These are phyloP conservation scores for Tryphoninae sp. DNA, from an alignment of 2,888 invertebrate species.

Conservation along the genomic window DNA sequence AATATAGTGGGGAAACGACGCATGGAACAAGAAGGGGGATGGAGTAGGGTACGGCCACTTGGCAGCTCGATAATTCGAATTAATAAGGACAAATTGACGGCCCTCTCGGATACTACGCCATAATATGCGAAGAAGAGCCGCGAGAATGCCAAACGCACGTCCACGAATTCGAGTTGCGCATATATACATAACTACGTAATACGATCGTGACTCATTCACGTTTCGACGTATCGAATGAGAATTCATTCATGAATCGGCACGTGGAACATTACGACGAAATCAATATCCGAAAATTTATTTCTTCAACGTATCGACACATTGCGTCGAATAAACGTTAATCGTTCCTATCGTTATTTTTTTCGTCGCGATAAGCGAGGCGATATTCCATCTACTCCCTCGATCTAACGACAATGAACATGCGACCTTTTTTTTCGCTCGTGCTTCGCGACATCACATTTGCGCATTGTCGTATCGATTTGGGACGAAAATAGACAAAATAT, in stretches of 20 bases:
- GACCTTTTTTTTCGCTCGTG: not conserved
- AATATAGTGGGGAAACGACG: slow-evolving; percentile 8
- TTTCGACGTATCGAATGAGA: slow-evolving; percentile 26
- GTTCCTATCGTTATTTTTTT: not conserved
- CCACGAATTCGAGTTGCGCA: slow-evolving; percentile 39
- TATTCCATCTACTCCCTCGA: not conserved
- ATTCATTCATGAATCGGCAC: slow-evolving; percentile 51
- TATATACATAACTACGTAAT: not conserved
- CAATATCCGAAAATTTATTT: slow-evolving; percentile 19
- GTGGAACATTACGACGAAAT: slow-evolving; percentile 3
- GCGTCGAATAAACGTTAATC: not conserved
- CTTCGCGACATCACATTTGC: not conserved
- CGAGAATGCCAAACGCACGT: slow-evolving; percentile 56
- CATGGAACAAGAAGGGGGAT: slow-evolving; percentile 16
- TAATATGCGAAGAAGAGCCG: slow-evolving; percentile 39
- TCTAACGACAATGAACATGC: not conserved
- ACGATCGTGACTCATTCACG: slow-evolving; percentile 51
- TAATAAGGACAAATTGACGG: slow-evolving; percentile 80
- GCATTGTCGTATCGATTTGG: not conserved
- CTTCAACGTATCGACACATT: not conserved
- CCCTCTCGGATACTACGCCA: slow-evolving; percentile 66
- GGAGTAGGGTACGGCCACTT: slow-evolving; percentile 73
- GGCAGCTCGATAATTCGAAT: slow-evolving; percentile 79
- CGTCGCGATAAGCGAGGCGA: not conserved
- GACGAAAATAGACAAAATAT: not conserved